A percentile compares a stretch with the other conserved stretches of the same genome.
Evolutionary conservation across 2,113 vertebrate genomes (phyloP).

Genomic region (Eudyptes chrysolophus): DNA sequence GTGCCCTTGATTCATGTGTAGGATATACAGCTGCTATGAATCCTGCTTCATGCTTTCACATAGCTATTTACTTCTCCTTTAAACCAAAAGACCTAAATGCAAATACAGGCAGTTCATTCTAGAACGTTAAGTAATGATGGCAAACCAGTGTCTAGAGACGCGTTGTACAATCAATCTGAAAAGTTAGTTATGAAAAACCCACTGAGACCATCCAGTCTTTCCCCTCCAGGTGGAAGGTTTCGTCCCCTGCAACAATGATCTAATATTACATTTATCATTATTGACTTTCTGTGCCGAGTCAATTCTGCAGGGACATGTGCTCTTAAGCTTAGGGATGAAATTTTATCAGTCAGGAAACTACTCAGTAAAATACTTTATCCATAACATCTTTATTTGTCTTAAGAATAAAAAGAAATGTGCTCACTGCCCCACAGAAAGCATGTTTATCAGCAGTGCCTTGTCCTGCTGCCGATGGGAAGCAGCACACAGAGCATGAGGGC

Average conservation of each 20-base stretch:
- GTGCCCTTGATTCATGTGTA: background rate
- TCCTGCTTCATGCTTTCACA: background rate
- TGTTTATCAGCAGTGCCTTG: background rate
- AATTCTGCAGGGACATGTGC: background rate
- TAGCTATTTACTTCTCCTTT: background rate
- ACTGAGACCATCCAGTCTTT: background rate
- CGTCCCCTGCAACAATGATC: background rate
- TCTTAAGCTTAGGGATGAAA: background rate
- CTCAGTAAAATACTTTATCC: background rate
- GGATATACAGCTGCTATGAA: background rate
- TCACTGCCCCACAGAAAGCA: background rate
- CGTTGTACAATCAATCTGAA: background rate
- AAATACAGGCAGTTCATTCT: background rate
- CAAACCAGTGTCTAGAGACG: background rate
- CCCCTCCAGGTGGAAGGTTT: background rate
- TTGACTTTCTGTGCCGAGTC: background rate
- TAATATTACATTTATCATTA: background rate
- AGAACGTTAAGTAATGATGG: background rate
- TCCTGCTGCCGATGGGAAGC: background rate
- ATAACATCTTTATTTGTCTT: background rate
- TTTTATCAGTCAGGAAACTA: background rate
- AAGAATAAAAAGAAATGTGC: background rate
- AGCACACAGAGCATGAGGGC: accelerated
- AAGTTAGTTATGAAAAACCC: background rate
- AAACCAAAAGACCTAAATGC: background rate